Evolutionary conservation across 2,888 invertebrate genomes (phyloP), one percentile per base, ranked within the genome.

Genomic region (Caenorhabditis becei): DNA sequence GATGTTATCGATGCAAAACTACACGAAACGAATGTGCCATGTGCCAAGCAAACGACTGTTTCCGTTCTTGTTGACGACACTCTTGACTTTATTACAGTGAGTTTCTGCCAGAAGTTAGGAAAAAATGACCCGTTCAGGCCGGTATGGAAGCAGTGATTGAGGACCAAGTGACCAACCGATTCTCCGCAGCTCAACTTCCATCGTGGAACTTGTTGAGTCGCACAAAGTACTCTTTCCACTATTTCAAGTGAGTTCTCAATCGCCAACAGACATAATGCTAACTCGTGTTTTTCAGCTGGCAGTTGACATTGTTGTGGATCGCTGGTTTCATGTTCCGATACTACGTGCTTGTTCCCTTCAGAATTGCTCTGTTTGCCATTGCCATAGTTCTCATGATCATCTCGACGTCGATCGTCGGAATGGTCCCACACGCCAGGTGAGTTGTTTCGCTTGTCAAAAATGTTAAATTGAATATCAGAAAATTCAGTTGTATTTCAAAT

Each of bases 141-240:
- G 97, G 97, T n/a, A 94, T 97, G 88, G 97, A 97, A 91, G 95
- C 97, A 35, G 97, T 99, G 86, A 97, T 98, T 71, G 97, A 99
- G 92, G 98, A 99, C 93, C 96, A 97, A 93, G 98, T 99, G 70
- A 99, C 98, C 0, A 96, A 96, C 26, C 94, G 98, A 87, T 98
- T 98, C 92, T 95, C 96, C 91, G 96, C 98, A 4, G 97, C 97
- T 94, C 94, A 93, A 84, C 86, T 93, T 62, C 89, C 91, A 47
- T 96, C 96, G 81, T 98, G 98, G 98, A 98, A 98, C 92, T 93
- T 98, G 80, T 93, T 98, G 74, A 97, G 97, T 0, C 94, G 98
- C 88, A 87, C 87, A n/a, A 84, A 84, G 24, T 84, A 83, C 26
- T 89, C 88, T 82, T 89, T 88, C 79, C 89, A 88, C 53, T 89